Evolutionary conservation across 2,797 vertebrate genomes (phyloP).

Genomic region (Hemitrygon akajei): DNA sequence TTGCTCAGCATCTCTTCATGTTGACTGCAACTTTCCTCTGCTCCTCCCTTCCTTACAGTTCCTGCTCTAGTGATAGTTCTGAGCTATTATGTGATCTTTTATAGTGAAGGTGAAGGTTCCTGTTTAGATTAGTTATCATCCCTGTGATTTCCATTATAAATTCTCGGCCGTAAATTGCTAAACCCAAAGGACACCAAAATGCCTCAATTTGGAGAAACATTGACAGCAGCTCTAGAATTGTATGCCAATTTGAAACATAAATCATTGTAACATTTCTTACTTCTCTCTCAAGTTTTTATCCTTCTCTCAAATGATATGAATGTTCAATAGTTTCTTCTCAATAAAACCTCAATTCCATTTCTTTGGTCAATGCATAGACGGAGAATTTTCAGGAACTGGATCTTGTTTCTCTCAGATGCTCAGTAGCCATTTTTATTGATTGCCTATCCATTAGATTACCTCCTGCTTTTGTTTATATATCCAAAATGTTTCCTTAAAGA

Average conservation of each 20-base stretch:
- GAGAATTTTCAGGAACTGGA: not conserved
- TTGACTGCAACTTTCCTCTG: too few relatives aligned
- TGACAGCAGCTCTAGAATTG: not conserved
- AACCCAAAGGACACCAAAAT: too few relatives aligned
- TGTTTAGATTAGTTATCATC: too few relatives aligned
- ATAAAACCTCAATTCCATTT: not conserved
- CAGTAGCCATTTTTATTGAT: not conserved
- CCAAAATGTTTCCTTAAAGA: not conserved
- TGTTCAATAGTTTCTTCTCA: not conserved
- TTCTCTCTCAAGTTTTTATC: not conserved
- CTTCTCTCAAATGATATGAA: not conserved
- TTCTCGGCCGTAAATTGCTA: too few relatives aligned
- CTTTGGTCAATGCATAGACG: not conserved
- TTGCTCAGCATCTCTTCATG: too few relatives aligned
- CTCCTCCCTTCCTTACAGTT: too few relatives aligned
- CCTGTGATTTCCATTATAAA: too few relatives aligned
- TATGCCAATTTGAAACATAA: not conserved
- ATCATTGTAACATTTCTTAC: not conserved
- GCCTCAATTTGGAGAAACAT: too few relatives aligned
- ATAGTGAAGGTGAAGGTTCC: too few relatives aligned
- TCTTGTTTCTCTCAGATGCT: not conserved
- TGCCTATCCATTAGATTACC: not conserved
- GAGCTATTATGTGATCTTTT: too few relatives aligned
- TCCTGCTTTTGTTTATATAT: not conserved
- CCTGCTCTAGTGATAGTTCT: too few relatives aligned